A percentile compares a stretch with the other conserved stretches of the same genome.
Conservation (phyloP, 2,797 vertebrate species). For the Parauchenoglanis ngamensis region DNA sequence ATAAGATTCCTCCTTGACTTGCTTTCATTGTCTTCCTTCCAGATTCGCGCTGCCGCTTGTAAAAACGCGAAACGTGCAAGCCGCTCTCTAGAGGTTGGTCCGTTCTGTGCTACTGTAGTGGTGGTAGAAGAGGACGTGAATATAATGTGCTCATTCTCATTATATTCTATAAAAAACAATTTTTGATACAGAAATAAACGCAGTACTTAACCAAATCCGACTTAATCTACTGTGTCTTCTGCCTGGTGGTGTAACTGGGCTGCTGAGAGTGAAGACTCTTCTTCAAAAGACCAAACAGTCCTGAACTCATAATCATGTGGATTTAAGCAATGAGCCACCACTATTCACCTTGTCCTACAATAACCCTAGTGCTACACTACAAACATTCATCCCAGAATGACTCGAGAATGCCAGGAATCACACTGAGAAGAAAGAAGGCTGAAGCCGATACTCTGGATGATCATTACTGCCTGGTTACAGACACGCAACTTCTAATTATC, state of each 20-base stretch:
- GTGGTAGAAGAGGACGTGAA: too few species aligned
- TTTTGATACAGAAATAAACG: neutral
- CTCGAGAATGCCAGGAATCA: neutral
- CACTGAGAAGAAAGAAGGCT: neutral
- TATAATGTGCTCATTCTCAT: too few species aligned
- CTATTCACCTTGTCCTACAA: too few species aligned
- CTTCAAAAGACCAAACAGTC: neutral
- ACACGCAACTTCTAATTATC: slow-evolving; percentile 30
- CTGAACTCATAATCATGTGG: neutral
- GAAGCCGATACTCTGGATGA: slow-evolving; percentile 12
- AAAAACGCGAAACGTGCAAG: too few species aligned
- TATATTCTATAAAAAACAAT: too few species aligned
- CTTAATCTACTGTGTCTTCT: too few species aligned
- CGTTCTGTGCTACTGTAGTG: too few species aligned
- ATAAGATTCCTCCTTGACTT: too few species aligned
- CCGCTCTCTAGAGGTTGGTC: too few species aligned
- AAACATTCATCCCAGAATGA: neutral
- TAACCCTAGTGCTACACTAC: neutral
- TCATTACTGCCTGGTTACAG: slow-evolving; percentile 29
- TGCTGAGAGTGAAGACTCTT: neutral
- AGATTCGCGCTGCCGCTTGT: too few species aligned
- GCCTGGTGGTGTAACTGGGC: neutral
- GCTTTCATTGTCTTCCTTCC: too few species aligned
- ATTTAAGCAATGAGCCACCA: neutral
- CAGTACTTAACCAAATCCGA: neutral